A percentile compares a stretch with the other conserved stretches of the same genome.
Evolutionary conservation across 1,140 invertebrate species (phyloP).

Genomic region (Pectinophora gossypiella): DNA sequence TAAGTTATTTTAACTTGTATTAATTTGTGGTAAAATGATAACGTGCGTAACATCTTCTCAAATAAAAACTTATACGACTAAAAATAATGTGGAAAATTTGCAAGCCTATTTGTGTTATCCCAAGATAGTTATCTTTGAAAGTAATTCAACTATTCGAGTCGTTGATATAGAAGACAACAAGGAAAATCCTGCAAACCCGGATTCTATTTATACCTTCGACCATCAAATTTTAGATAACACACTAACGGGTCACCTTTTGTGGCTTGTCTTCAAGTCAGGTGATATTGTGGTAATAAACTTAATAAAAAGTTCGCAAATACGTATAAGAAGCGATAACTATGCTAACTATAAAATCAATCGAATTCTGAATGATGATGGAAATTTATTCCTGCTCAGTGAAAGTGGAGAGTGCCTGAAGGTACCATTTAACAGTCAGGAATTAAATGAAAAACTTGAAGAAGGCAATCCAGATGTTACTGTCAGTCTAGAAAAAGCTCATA

Average conservation of each 20-base stretch:
- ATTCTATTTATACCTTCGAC: slow-evolving; percentile 21
- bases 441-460: slow-evolving; percentile 28
- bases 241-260: slow-evolving; percentile 38
- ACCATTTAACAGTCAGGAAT: slow-evolving; percentile 24
- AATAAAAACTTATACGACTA: not conserved
- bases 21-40: not conserved
- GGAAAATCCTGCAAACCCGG: slow-evolving; percentile 14
- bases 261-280: slow-evolving; percentile 43
- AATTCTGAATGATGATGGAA: slow-evolving; percentile 23
- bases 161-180: slow-evolving; percentile 23
- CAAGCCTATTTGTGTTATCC: slow-evolving; percentile 36
- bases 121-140: slow-evolving; percentile 44
- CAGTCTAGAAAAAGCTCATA: slow-evolving; percentile 34
- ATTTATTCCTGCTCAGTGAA: slow-evolving; percentile 49
- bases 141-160: slow-evolving; percentile 26
- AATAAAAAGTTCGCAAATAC: slow-evolving; percentile 20
- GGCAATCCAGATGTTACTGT: slow-evolving; percentile 22
- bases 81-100: slow-evolving; percentile 6
- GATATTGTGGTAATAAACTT: slow-evolving; percentile 39
- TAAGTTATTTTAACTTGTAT: too few relatives aligned
- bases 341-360: slow-evolving; percentile 38
- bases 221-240: slow-evolving; percentile 33
- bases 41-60: not conserved
- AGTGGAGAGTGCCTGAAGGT: slow-evolving; percentile 42
- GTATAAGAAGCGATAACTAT: slow-evolving; percentile 35